Evolutionary conservation across 1,140 invertebrate genomes (phyloP), one percentile per base, ranked within the genome.

Genomic region (Elymnias hypermnestra): DNA sequence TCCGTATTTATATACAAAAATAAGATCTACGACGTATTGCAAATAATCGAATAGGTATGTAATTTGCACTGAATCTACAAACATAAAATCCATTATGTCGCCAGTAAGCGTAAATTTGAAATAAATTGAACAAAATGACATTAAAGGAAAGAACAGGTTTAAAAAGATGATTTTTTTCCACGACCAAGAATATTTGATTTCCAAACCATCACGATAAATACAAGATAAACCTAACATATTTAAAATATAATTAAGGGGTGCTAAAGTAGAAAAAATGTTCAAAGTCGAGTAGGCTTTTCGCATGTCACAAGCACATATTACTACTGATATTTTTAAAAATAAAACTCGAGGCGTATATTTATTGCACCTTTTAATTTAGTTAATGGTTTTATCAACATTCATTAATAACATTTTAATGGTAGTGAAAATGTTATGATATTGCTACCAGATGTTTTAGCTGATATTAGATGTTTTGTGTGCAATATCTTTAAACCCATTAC

Each of bases 1-100:
- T 2, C 36, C 36, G 7, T 38, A 38, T 23, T 38, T 38, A 6
- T 38, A 13, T 6, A 38, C 21, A 14, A 38, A 38, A 9, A 13
- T 8, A 38, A 38, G 19, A 38, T 23, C 13, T n/a, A 23, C 22
- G 6, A 23, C 2, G 14, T 38, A 38, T 13, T 38, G 36, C 13
- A 38, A 8, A 9, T 38, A 23, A 19, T 17, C 19, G 1, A 38
- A 8, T n/a, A 38, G 12, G 3, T 23, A 23, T 8, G 23, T 23
- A 1, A 38, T 2, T 14, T n/a, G 5, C 7, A 23, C 6, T 10
- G 7, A 38, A 23, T 38, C 22, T 5, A 23, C 8, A 9, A 33
- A 33, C 15, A 5, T 14, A 15, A 12, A 10, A 6, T 33, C 12
- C 7, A 3, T n/a, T 15, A 2, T 33, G 10, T 9, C 12, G 0